Evolutionary conservation across 2,797 vertebrate species (phyloP).

Genomic region (Poeciliopsis gracilis): DNA sequence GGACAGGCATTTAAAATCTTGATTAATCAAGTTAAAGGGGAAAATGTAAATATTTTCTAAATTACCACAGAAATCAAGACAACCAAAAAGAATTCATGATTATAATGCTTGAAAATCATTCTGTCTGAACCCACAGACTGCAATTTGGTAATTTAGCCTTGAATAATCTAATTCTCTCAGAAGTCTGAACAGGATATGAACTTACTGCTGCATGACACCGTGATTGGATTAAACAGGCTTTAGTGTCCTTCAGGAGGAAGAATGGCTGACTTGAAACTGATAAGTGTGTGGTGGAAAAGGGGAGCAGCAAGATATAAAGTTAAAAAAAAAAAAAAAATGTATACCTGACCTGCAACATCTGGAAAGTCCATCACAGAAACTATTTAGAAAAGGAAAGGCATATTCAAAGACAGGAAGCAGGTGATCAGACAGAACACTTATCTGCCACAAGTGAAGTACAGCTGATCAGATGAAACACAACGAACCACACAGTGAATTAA

Average conservation of each 20-base stretch:
- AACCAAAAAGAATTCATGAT: not conserved
- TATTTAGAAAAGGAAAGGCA: not conserved
- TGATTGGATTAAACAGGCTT: slow-evolving; percentile 5
- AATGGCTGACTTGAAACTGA: not conserved
- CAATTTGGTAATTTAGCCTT: not conserved
- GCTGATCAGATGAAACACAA: not conserved
- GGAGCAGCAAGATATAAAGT: not conserved
- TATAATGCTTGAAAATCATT: not conserved
- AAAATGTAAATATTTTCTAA: not conserved
- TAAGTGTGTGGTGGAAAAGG: not conserved
- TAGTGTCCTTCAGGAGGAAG: not conserved
- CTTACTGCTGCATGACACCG: slow-evolving; percentile 4
- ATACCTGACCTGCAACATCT: not conserved
- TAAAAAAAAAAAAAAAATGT: not conserved
- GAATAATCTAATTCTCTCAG: slow-evolving; percentile 2
- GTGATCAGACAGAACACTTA: not conserved
- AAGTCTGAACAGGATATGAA: slow-evolving; percentile 9
- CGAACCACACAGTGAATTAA: not conserved
- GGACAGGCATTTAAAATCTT: not conserved
- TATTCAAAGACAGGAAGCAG: not conserved
- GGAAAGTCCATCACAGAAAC: not conserved
- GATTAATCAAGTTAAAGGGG: not conserved
- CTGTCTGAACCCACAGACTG: not conserved
- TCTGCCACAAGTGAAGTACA: not conserved
- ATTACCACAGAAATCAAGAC: not conserved